Percentiles rank a stretch among this genome's conserved stretches.
These are phyloP conservation scores for Torymus aiolomorphi DNA, from an alignment of 2,888 invertebrate genomes.

Conservation along the genomic window DNA sequence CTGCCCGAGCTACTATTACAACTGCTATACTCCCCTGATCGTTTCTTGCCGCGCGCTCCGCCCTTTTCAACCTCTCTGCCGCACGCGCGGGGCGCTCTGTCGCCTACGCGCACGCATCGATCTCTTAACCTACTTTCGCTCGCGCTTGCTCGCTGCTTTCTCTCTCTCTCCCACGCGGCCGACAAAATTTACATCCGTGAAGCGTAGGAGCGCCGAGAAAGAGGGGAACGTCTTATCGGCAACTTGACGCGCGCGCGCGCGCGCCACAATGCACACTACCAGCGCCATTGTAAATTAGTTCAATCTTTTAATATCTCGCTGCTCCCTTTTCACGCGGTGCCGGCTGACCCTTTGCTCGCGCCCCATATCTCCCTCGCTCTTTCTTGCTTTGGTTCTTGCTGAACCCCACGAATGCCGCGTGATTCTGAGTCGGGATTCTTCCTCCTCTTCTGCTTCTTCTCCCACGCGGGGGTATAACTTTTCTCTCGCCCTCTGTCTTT, in stretches of 20 bases:
- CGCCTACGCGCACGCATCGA: slow-evolving; percentile 37
- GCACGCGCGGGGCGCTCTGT: not conserved
- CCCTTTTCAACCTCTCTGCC: slow-evolving; percentile 29
- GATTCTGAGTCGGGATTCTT: not conserved
- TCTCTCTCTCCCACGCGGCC: not conserved
- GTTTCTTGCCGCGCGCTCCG: slow-evolving; percentile 23
- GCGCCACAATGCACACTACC: not conserved
- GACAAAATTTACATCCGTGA: slow-evolving; percentile 35
- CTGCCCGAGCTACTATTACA: too few relatives aligned
- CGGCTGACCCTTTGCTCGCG: slow-evolving; percentile 3
- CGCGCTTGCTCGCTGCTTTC: not conserved
- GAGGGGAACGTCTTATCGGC: slow-evolving; percentile 31
- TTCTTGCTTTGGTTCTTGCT: not conserved
- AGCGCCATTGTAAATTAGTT: slow-evolving; percentile 41
- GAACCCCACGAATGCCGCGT: not conserved
- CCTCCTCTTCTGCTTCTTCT: not conserved
- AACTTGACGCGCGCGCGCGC: not conserved
- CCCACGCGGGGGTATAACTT: not conserved
- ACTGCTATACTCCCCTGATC: slow-evolving; percentile 27
- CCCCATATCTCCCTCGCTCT: not conserved
- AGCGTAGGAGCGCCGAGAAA: too few relatives aligned
- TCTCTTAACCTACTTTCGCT: slow-evolving; percentile 52
- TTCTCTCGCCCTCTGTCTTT: not conserved
- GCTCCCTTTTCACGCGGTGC: too few relatives aligned
- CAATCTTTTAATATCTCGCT: slow-evolving; percentile 26